A percentile compares a stretch with the other conserved stretches of the same genome.
phyloP scores from a whole-genome alignment of 2,113 vertebrate species.

The Greenwoodochromis staneri region DNA sequence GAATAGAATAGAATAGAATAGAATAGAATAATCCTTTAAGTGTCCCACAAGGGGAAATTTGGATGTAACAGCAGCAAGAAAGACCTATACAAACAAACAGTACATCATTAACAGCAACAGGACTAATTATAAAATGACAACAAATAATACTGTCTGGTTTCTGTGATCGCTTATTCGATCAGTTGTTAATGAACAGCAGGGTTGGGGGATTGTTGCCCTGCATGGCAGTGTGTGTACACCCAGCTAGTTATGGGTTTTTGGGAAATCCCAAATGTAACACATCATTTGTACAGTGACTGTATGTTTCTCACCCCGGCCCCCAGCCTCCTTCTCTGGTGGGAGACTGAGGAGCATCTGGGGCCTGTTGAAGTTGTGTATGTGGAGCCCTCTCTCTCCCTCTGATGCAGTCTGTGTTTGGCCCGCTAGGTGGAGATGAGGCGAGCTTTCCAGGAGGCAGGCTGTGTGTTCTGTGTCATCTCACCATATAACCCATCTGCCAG shows the following conservation, averaged over 20 bases:
- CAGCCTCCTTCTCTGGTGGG: background rate
- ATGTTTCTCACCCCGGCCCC: background rate
- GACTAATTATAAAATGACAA: background rate
- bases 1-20: background rate
- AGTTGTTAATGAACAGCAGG: background rate
- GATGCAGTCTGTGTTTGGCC: conserved; percentile 7
- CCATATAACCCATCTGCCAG: conserved; percentile 62
- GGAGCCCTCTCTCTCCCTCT: background rate
- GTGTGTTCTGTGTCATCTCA: conserved; percentile 74
- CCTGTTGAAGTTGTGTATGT: background rate
- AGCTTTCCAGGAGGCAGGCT: conserved; percentile 77
- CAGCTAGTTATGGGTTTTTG: background rate
- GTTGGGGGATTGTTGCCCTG: background rate
- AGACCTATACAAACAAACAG: accelerated
- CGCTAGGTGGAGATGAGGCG: conserved; percentile 75
- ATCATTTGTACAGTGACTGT: background rate
- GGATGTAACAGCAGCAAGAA: background rate
- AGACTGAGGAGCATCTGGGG: background rate
- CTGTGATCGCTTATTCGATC: accelerated
- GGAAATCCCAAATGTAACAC: background rate
- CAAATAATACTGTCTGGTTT: background rate
- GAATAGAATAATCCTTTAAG: background rate
- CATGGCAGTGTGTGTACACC: background rate
- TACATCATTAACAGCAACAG: background rate
- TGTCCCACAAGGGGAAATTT: background rate